Percentiles rank a stretch among this genome's conserved stretches.
Conservation (phyloP, 2,888 invertebrate genomes). For the Archips xylosteana region DNA sequence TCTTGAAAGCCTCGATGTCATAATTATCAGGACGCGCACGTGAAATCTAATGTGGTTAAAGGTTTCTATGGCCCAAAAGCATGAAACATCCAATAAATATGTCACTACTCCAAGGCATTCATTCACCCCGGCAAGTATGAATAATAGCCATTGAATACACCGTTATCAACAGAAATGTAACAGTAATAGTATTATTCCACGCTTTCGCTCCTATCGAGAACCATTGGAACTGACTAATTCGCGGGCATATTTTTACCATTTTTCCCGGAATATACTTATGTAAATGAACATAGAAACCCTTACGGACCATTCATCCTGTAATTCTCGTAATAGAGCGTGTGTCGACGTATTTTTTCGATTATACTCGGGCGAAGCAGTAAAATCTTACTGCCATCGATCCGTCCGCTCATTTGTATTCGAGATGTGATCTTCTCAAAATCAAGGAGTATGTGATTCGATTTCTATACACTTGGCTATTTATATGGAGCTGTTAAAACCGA, state of each 20-base stretch:
- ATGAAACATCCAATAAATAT: no score
- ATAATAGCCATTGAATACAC: no score
- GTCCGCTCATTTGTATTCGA: slow-evolving; percentile 73
- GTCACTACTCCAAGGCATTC: no score
- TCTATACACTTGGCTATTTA: slow-evolving; percentile 65
- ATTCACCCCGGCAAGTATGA: no score
- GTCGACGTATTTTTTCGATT: slow-evolving; percentile 49
- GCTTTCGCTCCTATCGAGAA: neutral
- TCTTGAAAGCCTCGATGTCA: no score
- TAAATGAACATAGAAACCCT: slow-evolving; percentile 11
- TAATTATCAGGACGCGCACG: no score
- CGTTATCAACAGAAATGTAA: no score
- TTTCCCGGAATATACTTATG: slow-evolving; percentile 12
- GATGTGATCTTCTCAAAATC: slow-evolving; percentile 76
- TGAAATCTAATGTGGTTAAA: no score
- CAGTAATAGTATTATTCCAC: neutral
- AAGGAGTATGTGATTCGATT: slow-evolving; percentile 86
- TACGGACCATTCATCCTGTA: slow-evolving; percentile 17
- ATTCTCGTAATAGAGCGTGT: slow-evolving; percentile 35
- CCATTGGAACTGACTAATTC: slow-evolving; percentile 1
- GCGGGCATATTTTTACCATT: neutral
- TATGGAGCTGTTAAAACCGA: slow-evolving; percentile 57
- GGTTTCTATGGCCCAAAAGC: no score
- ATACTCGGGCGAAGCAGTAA: slow-evolving; percentile 51
- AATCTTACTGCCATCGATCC: slow-evolving; percentile 58